Evolutionary conservation across 2,888 invertebrate species (phyloP), one percentile per base, ranked within the genome.

Genomic region (Eupithecia centaureata): DNA sequence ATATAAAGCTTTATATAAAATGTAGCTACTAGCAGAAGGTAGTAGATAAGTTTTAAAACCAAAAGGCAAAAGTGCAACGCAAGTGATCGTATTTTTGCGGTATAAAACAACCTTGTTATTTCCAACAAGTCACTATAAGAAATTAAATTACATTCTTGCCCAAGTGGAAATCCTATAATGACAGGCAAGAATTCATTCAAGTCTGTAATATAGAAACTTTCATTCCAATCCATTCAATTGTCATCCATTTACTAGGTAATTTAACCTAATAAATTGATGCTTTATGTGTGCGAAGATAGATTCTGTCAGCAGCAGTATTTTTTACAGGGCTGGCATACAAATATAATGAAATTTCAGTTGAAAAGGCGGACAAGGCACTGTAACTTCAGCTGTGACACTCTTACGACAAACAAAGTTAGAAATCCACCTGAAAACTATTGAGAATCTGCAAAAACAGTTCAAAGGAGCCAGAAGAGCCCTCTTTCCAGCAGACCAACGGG

Each of bases 381-480:
- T 18, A 42, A 18, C 10, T 47, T 12, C 2, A 42, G 47, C 47
- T 47, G 18, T 47, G 12, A 10, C 42, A 27, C 27, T 30, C 33
- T 62, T 27, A 27, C 57, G 27, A 32, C 52, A 65, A 63, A 69
- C 61, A 42, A 56, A 33, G 30, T 62, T 65, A 66, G 51, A 66
- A 32, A 63, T 63, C 25, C 60, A 65, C 66, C 63, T 63, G 66
- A 70, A 58, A 63, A 70, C 69, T 66, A 62, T 62, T 68, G 62
- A 65, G 59, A 63, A 15, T 58, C 63, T 59, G 30, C 61, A 67
- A 72, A 72, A 74, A 65, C 68, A 38, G 63, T 63, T 71, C 54
- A 73, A 75, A 72, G 74, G 70, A 68, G 68, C 65, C 56, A 52
- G 67, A 70, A 28, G 65, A 70, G 73, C 47, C 63, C 67, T 64